These are phyloP conservation scores for Diorhabda carinulata DNA, from an alignment of 1,140 invertebrate species.

Conservation along the genomic window DNA sequence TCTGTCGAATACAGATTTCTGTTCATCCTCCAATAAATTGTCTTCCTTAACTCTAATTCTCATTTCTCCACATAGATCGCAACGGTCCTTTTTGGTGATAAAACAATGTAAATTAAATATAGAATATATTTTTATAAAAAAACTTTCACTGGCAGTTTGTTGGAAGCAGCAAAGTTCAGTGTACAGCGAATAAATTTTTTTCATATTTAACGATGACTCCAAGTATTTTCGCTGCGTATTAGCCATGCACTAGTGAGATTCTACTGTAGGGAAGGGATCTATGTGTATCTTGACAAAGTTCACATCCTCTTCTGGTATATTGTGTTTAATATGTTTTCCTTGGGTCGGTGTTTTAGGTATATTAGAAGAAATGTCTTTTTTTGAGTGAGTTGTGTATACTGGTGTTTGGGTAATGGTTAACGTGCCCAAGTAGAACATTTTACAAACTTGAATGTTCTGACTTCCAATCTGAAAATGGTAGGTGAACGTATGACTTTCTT, in stretches of 20 bases:
- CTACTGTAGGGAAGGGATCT: slow-evolving; percentile 11
- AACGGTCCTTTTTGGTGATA: slow-evolving; percentile 27
- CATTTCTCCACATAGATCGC: slow-evolving; percentile 27
- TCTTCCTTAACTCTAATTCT: slow-evolving; percentile 15
- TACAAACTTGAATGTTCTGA: neutral
- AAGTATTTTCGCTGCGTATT: slow-evolving; percentile 8
- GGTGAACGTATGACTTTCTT: neutral
- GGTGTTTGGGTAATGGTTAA: slow-evolving; percentile 17
- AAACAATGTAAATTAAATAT: slow-evolving; percentile 21
- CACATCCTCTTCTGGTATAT: slow-evolving; percentile 16
- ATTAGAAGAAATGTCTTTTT: slow-evolving; percentile 12
- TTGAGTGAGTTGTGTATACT: slow-evolving; percentile 16
- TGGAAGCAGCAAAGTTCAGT: neutral
- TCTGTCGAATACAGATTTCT: slow-evolving; percentile 14
- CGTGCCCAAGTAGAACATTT: slow-evolving; percentile 10
- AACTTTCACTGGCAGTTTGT: slow-evolving; percentile 9
- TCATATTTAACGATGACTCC: neutral
- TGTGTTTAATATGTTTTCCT: slow-evolving; percentile 17
- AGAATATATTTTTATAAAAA: slow-evolving; percentile 17
- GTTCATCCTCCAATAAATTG: neutral
- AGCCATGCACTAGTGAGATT: slow-evolving; percentile 15
- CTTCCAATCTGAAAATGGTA: slow-evolving; percentile 16
- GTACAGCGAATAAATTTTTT: slow-evolving; percentile 4
- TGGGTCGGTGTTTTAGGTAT: neutral
- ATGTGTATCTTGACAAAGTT: slow-evolving; percentile 19